phyloP scores from a whole-genome alignment of 2,113 vertebrate genomes.

The Argyrosomus japonicus region DNA sequence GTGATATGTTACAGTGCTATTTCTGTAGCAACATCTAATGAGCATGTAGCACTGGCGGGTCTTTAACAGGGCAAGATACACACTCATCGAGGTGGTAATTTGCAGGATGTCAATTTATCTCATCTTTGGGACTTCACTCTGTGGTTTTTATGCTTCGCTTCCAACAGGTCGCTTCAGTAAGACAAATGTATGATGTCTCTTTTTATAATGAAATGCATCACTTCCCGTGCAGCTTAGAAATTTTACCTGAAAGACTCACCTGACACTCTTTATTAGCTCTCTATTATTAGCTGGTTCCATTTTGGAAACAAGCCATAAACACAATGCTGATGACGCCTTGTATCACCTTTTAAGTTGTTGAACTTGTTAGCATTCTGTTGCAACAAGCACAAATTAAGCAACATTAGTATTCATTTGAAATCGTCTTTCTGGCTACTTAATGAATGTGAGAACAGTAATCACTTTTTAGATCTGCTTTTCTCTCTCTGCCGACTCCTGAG shows the following conservation, averaged over 20 bases:
- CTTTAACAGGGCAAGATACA: slow-evolving; percentile 22
- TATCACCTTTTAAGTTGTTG: too few relatives aligned
- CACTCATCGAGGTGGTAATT: slow-evolving; percentile 25
- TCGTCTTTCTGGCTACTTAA: too few relatives aligned
- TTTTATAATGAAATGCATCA: neutral
- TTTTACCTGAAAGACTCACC: too few relatives aligned
- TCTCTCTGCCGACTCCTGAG: too few relatives aligned
- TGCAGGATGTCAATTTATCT: slow-evolving; percentile 14
- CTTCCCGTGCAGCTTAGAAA: too few relatives aligned
- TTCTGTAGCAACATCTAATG: slow-evolving; percentile 63
- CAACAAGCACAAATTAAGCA: too few relatives aligned
- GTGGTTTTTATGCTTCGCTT: neutral
- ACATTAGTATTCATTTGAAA: too few relatives aligned
- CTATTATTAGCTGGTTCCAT: neutral
- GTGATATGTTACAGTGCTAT: slow-evolving; percentile 56
- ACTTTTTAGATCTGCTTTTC: too few relatives aligned
- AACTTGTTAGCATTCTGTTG: too few relatives aligned
- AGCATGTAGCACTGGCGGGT: slow-evolving; percentile 50
- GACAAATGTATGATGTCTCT: neutral
- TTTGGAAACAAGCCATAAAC: neutral
- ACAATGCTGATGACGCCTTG: too few relatives aligned
- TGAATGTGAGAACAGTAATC: too few relatives aligned
- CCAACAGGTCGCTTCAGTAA: neutral
- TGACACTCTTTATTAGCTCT: too few relatives aligned
- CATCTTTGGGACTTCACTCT: neutral